Percentiles rank a stretch among this genome's conserved stretches.
phyloP scores from a whole-genome alignment of 2,113 vertebrate species.

The Romanogobio albipinnatus region DNA sequence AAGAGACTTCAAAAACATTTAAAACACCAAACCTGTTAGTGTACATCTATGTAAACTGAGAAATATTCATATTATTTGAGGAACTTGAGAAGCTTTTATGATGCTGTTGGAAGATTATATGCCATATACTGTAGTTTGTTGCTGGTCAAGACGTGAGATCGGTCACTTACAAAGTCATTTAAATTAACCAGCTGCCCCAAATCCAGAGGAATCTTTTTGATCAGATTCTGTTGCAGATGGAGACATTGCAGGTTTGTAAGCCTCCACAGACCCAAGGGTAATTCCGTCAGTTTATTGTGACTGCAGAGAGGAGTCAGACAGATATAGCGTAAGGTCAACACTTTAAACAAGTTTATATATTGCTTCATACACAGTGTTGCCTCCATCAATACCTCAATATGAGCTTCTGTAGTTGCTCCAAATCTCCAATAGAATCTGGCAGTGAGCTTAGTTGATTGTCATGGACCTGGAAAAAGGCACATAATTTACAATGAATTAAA shows the following conservation, averaged over 20 bases:
- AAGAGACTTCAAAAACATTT: neutral
- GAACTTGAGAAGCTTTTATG: neutral
- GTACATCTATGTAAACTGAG: neutral
- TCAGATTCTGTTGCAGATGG: constrained; percentile 87
- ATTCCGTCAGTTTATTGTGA: constrained; percentile 85
- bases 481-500: too few species aligned
- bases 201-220: constrained; percentile 79
- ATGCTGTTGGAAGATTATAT: neutral
- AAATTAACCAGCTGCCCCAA: constrained; percentile 82
- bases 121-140: neutral
- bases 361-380: neutral
- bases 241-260: constrained; percentile 82
- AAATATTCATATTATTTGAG: neutral
- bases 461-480: constrained; percentile 80
- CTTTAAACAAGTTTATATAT: neutral
- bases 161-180: constrained; percentile 85
- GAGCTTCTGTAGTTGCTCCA: constrained; percentile 90
- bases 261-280: constrained; percentile 81
- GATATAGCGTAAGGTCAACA: neutral
- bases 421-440: constrained; percentile 83
- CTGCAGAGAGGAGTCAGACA: constrained; percentile 73
- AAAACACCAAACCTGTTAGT: neutral
- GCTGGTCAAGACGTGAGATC: neutral
- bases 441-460: constrained; percentile 89
- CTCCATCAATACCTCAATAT: constrained; percentile 55